Evolutionary conservation across 2,797 vertebrate species (phyloP), one percentile per base, ranked within the genome.

Genomic region (Hemitrygon akajei): DNA sequence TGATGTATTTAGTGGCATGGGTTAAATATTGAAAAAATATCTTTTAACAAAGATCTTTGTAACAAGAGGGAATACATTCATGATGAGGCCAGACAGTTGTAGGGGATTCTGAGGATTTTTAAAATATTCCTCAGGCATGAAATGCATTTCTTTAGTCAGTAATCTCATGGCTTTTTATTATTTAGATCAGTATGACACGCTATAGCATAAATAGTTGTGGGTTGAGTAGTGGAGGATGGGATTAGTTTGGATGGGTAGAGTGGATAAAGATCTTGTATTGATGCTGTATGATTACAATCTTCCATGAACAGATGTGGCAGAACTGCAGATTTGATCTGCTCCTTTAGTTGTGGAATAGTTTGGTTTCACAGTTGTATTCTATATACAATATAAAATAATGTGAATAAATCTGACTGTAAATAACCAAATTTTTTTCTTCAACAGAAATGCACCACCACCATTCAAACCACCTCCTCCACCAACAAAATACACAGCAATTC

Each of bases 381-480:
- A 6, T 66, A 34, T 66, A 22, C 60, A 89, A 25, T n/a, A 34
- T 34, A 58, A 66, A 89, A 89, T 84, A 86, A 86, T 30, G 47
- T 30, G 5, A 5, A 12, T 11, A 93, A 27, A 30, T 56, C n/a
- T 40, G 34, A 47, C 30, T 30, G 47, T 76, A 25, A 93, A 76
- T 93, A 58, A 93, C 25, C 22, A 75, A 34, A 56, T 93, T 75
- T 27, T 27, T 18, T 56, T 93, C 91, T 40, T 81, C 27, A 75
- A 91, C 71, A 93, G 91, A 40, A 56, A 93, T n/a, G 37, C 11
- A 76, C 91, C 91, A 27, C 91, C 91, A 22, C 71, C 91, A 93
- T 93, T 93, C 40, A 93, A 93, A 56, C 91, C 91, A 27, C 91
- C 91, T 76, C 91, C 91, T 75, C 91, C 91, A 75, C 91, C 91